Evolutionary conservation across 2,888 invertebrate genomes (phyloP), one percentile per base, ranked within the genome.

Genomic region (Aleiodes testaceus): DNA sequence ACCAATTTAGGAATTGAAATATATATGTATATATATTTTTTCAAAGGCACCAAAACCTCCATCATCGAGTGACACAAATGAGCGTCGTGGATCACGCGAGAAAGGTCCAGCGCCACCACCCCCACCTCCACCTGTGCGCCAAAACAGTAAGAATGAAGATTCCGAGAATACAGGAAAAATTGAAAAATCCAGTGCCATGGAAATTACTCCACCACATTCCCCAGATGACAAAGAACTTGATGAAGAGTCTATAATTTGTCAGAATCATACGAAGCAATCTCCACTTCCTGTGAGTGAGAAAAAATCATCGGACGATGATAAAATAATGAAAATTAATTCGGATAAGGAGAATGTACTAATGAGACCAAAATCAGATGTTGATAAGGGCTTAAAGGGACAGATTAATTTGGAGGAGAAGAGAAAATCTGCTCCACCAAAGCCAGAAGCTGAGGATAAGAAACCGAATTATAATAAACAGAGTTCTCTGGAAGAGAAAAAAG

Each of bases 91-190:
- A 69, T 90, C 91, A 14, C 88, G 89, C 50, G 94, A 95, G 82
- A 95, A 95, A 87, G 95, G 95, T 73, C 94, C 94, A 72, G 95
- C 94, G 53, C 95, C 94, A 11, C 91, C 91, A 70, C 94, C 95
- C 26, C 91, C 92, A 22, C 80, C 84, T 18, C 80, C 84, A 53
- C 74, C 75, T 30, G 70, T 82, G 77, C 75, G 84, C 78, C 76
- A 74, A 50, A 75, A 77, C 22, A 84, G 80, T 64, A 84, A 81
- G 72, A 76, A 72, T 44, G 84, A 85, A 5, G 84, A 84, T 11
- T 82, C 81, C 52, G 84, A 83, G 61, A 74, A 74, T 44, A 73
- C 71, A 55, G 61, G 36, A 61, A 50, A 52, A 49, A 3, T 44
- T 2, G 79, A 81, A 2, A 79, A 81, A 70, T 69, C 74, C 64